These are phyloP conservation scores for Gallinago solitaria DNA, from an alignment of 2,797 vertebrate species.

Conservation along the genomic window DNA sequence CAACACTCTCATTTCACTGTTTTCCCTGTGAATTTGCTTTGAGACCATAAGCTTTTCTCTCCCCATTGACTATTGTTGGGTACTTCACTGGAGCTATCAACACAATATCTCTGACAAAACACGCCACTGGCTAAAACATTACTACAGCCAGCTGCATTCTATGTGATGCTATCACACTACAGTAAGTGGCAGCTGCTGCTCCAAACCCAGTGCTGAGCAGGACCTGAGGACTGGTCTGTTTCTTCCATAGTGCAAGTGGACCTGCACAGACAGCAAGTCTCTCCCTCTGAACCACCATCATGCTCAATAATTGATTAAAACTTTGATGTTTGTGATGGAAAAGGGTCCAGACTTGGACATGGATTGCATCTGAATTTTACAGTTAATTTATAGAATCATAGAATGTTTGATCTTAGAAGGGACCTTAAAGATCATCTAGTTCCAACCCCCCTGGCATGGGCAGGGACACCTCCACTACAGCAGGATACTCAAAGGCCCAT, in stretches of 20 bases:
- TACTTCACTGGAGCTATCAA: neutral
- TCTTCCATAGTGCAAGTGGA: neutral
- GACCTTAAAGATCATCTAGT: neutral
- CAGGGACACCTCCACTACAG: neutral
- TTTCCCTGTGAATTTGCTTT: neutral
- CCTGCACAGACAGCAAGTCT: neutral
- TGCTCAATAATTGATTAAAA: neutral
- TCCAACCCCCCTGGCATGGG: neutral
- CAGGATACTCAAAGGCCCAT: neutral
- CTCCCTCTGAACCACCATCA: neutral
- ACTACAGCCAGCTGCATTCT: neutral
- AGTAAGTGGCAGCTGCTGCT: conserved; percentile 37
- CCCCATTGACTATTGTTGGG: neutral
- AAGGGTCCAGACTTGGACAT: neutral
- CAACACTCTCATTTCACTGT: neutral
- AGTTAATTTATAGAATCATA: neutral
- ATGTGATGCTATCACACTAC: neutral
- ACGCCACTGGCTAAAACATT: neutral
- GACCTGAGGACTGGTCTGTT: neutral
- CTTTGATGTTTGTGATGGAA: neutral
- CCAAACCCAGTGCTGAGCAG: neutral
- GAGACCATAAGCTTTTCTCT: neutral
- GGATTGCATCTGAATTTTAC: neutral
- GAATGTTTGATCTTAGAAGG: neutral
- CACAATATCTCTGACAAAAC: neutral